Base-by-base conservation (phyloP, 2,888 invertebrate species). In the Caenorhabditis panamensis region DNA sequence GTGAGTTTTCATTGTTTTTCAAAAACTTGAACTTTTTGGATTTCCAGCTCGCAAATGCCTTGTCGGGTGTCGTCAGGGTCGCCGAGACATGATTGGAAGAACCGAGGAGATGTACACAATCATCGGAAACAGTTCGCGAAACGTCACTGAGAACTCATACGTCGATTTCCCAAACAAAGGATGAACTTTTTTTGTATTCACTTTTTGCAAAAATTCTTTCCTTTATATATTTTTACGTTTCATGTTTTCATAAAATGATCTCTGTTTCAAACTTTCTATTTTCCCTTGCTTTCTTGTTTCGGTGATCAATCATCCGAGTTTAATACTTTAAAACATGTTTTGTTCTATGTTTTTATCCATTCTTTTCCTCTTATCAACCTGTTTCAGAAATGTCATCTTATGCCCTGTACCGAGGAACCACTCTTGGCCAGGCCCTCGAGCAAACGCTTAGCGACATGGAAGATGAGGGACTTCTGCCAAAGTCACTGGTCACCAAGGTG, bases 331-430 rank as follows among this genome's bases (percentile, higher is more conserved):
- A 22, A n/a, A n/a, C n/a, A n/a, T n/a, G n/a, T n/a, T n/a, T n/a
- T n/a, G n/a, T n/a, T n/a, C n/a, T n/a, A 6, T 18, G n/a, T 24
- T 22, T 22, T 20, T 4, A 18, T 31, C 31, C 56, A 56, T 24
- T 18, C 37, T 13, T 56, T 56, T 9, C 4, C 1, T 24, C 26
- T 16, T 5, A 31, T 28, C 8, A 24, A 16, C 8, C n/a, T 59
- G 2, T 41, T 61, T 51, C 36, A 67, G 67, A 28, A 24, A 80
- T 81, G 81, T 59, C 83, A 13, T 72, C 96, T 88, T 98, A 98
- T 93, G 97, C 97, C 92, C 93, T 98, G 67, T 99, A 98, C 91
- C 94, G 98, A 92, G 97, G 97, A 90, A 98, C 98, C 8, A 98
- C 98, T 5, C 93, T 99, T 85, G 99, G 99, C 1, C 95, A 96